These are phyloP conservation scores for Colossoma macropomum DNA, from an alignment of 2,113 vertebrate species.

Conservation along the genomic window DNA sequence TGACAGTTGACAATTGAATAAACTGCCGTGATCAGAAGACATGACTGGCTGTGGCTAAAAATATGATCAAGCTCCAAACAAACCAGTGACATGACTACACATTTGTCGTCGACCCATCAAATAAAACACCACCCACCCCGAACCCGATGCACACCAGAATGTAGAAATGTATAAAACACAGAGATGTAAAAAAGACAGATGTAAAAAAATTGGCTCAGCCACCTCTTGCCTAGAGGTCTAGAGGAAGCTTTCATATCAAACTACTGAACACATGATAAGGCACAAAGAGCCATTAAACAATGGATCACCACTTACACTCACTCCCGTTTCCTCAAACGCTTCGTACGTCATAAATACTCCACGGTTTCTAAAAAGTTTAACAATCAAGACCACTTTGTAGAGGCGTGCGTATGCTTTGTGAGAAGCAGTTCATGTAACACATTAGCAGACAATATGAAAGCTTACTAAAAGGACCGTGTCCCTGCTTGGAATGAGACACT, in stretches of 20 bases:
- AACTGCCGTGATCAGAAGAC: background rate
- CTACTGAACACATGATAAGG: conserved; percentile 77
- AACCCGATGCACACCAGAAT: conserved; percentile 38
- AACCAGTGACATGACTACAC: conserved; percentile 26
- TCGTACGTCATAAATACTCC: conserved; percentile 25
- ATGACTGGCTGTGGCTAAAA: conserved; percentile 15
- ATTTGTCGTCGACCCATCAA: conserved; percentile 19
- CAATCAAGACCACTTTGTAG: conserved; percentile 28
- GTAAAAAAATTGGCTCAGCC: conserved; percentile 41
- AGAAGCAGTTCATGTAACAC: conserved; percentile 51
- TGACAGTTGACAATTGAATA: conserved; percentile 32
- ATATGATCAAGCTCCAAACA: conserved; percentile 13
- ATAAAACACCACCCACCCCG: conserved; percentile 18
- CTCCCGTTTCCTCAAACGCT: conserved; percentile 41
- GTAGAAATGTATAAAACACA: conserved; percentile 57
- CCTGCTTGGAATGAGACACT: conserved; percentile 13
- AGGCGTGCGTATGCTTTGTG: conserved; percentile 20
- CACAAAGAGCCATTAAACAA: conserved; percentile 67
- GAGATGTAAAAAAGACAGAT: conserved; percentile 54
- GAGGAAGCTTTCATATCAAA: conserved; percentile 59
- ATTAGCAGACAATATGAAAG: conserved; percentile 29
- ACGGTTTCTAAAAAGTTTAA: conserved; percentile 16
- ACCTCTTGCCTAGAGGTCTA: conserved; percentile 27
- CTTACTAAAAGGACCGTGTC: conserved; percentile 38
- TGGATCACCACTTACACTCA: conserved; percentile 33